phyloP scores from a whole-genome alignment of 2,113 vertebrate species.

The Cololabis saira region DNA sequence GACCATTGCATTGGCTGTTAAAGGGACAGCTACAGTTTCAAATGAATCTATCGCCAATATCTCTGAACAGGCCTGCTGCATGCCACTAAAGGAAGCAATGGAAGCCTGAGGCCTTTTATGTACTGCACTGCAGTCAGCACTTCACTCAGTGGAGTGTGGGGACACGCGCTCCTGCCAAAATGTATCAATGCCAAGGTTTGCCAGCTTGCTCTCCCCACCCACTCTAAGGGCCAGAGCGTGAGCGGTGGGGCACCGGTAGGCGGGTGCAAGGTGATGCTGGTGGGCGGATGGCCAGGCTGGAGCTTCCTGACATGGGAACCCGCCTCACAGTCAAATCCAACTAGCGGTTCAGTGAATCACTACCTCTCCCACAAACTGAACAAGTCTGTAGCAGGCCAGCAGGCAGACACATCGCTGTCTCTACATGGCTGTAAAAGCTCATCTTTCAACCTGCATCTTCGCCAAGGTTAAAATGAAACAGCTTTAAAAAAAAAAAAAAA shows the following conservation, averaged over 20 bases:
- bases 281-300: conserved; percentile 81
- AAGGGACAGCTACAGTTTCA: conserved; percentile 53
- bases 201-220: conserved; percentile 78
- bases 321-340: conserved; percentile 81
- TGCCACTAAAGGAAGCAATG: conserved; percentile 67
- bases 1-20: conserved; percentile 40
- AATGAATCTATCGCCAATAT: conserved; percentile 57
- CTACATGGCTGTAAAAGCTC: conserved; percentile 33
- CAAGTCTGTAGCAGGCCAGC: conserved; percentile 45
- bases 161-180: conserved; percentile 78
- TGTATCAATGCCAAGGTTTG: conserved; percentile 72
- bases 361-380: conserved; percentile 77
- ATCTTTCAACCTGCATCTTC: conserved; percentile 7
- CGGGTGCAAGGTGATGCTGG: conserved; percentile 80
- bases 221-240: conserved; percentile 78
- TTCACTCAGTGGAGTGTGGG: conserved; percentile 70
- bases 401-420: conserved; percentile 62
- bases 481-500: conserved; percentile 6
- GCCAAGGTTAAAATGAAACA: conserved; percentile 17
- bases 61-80: conserved; percentile 61
- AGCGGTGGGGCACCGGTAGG: conserved; percentile 72
- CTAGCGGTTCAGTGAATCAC: conserved; percentile 80
- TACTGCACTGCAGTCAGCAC: conserved; percentile 76
- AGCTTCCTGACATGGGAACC: conserved; percentile 81
- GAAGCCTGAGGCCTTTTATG: conserved; percentile 71